A percentile compares a stretch with the other conserved stretches of the same genome.
phyloP scores from a whole-genome alignment of 2,113 vertebrate species.

The Capreolus pygargus region DNA sequence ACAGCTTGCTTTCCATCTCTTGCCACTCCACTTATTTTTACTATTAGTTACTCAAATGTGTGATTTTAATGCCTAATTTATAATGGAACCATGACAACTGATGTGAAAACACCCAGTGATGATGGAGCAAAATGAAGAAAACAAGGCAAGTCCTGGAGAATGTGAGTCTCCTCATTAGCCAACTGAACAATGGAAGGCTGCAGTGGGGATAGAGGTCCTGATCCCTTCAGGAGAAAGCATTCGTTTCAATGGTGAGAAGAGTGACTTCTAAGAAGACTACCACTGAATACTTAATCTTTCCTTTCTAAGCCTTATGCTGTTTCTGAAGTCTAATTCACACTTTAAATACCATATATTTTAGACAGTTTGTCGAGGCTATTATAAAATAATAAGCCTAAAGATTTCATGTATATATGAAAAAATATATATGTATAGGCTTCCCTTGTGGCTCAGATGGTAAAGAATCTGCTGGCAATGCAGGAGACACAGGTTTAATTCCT shows the following conservation, averaged over 20 bases:
- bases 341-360: neutral
- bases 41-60: rapidly evolving
- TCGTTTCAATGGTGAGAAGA: neutral
- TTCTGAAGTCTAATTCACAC: neutral
- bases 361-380: neutral
- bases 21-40: rapidly evolving
- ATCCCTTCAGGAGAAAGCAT: neutral
- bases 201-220: rapidly evolving
- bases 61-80: neutral
- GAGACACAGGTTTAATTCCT: neutral
- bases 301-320: neutral
- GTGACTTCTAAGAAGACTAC: neutral
- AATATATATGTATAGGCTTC: neutral
- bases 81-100: too few species aligned
- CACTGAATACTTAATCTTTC: neutral
- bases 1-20: rapidly evolving
- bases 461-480: neutral
- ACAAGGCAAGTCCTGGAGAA: too few species aligned
- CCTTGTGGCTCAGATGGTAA: neutral
- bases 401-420: neutral
- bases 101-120: too few species aligned
- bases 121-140: rapidly evolving
- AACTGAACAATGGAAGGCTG: neutral
- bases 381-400: neutral
- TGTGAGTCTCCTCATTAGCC: neutral